Base-by-base conservation (phyloP, 92 coral and sea anemone genomes). In the Epizoanthus fatuus region DNA sequence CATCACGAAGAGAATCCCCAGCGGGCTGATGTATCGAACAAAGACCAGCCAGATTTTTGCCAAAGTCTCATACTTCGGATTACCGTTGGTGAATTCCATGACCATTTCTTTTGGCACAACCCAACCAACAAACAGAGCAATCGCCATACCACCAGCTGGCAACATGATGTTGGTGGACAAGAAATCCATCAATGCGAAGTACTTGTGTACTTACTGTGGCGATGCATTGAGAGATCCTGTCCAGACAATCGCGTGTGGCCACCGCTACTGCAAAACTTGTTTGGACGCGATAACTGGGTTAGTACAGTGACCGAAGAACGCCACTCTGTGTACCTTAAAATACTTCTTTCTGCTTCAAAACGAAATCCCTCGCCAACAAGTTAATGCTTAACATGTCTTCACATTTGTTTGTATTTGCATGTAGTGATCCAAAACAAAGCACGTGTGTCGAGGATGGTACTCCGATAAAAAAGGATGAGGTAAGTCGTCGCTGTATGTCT, bases 241-340 rank as follows among this genome's bases (percentile, higher is more conserved):
- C 29, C 86, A 81, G 56, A 81, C 86, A 10, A 60, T 60, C 37
- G 20, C 78, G n/a, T 81, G 86, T 52, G 86, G 86, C 2, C 86
- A 81, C 29, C 86, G 79, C 66, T 69, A 67, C 54, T 81, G 86
- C 44, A 69, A n/a, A 35, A 20, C 37, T 12, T 81, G 86, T 25
- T 17, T 81, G 53, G 49, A 69, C 9, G 12, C 45, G 51, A 69
- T 38, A 17, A 69, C 53, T 6, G 38, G 53, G 64, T 17, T 15
- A 11, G 64, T 59, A 59, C 66, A 60, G 32, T 60, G 7, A 20
- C 3, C 1, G 4, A 29, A 20, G 49, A n/a, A n/a, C n/a, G n/a
- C n/a, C n/a, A 67, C 6, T 40, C 16, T 15, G 1, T 9, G 1
- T 37, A 22, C 5, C 54, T 79, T 56, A 39, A 39, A 19, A 19